phyloP scores from a whole-genome alignment of 2,888 invertebrate genomes.

The Allolobophora icterica region DNA sequence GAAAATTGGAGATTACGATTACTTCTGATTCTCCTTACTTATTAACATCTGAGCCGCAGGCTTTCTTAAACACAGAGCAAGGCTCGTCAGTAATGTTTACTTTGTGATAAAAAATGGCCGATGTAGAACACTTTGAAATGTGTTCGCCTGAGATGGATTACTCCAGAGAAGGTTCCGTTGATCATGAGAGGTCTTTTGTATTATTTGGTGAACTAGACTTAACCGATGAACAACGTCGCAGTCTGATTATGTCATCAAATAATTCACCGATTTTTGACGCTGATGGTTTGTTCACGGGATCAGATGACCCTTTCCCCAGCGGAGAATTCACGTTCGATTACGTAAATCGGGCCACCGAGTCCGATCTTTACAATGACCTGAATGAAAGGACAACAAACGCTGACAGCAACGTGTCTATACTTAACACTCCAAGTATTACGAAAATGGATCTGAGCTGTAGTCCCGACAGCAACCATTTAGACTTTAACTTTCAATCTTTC shows the following conservation, averaged over 20 bases:
- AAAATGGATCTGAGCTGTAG: constrained; percentile 24
- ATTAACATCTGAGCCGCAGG: not conserved
- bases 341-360: not conserved
- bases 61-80: not conserved
- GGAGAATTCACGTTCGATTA: not conserved
- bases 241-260: not conserved
- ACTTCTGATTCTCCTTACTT: not conserved
- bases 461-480: not conserved
- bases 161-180: constrained; percentile 1
- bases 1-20: too few relatives aligned
- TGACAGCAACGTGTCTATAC: not conserved
- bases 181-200: constrained; percentile 17
- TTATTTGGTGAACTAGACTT: not conserved
- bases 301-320: not conserved
- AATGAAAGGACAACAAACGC: not conserved
- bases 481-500: not conserved
- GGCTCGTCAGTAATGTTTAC: not conserved
- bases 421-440: not conserved
- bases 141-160: not conserved
- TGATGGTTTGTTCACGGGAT: too few relatives aligned
- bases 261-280: not conserved
- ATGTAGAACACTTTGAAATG: not conserved
- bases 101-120: not conserved
- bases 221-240: not conserved
- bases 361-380: not conserved